A percentile compares a stretch with the other conserved stretches of the same genome.
phyloP scores from a whole-genome alignment of 2,888 invertebrate species.

The Leucophora obtusa region DNA sequence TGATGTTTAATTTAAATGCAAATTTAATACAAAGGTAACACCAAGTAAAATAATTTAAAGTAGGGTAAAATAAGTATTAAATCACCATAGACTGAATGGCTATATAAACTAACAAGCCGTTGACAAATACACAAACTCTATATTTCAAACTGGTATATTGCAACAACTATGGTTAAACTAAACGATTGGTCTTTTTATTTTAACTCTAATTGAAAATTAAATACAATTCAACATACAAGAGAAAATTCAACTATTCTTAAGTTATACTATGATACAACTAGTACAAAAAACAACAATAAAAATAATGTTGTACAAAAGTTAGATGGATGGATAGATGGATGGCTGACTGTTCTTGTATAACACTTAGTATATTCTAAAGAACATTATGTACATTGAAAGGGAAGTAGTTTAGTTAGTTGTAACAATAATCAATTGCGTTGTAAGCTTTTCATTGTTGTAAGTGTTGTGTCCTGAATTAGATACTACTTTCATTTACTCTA shows the following conservation, averaged over 20 bases:
- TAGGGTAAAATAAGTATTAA: background rate
- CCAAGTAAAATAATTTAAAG: background rate
- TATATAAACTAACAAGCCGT: background rate
- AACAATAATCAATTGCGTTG: no score
- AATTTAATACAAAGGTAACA: no score
- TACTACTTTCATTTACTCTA: no score
- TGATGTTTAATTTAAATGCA: no score
- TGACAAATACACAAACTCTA: background rate
- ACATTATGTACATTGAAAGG: background rate
- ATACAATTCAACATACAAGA: background rate
- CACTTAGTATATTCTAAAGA: background rate
- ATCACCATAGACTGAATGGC: background rate
- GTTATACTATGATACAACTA: background rate
- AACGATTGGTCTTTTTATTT: background rate
- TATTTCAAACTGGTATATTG: background rate
- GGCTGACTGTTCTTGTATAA: background rate
- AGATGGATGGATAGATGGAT: background rate
- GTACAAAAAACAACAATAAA: background rate
- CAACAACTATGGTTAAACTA: background rate
- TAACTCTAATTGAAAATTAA: conserved; percentile 20
- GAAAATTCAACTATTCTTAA: background rate
- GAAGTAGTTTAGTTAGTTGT: no score
- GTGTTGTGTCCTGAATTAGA: no score
- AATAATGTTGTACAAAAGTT: background rate
- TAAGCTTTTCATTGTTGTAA: no score